phyloP scores from a whole-genome alignment of 2,113 vertebrate species.

The Dipodomys stephensi region DNA sequence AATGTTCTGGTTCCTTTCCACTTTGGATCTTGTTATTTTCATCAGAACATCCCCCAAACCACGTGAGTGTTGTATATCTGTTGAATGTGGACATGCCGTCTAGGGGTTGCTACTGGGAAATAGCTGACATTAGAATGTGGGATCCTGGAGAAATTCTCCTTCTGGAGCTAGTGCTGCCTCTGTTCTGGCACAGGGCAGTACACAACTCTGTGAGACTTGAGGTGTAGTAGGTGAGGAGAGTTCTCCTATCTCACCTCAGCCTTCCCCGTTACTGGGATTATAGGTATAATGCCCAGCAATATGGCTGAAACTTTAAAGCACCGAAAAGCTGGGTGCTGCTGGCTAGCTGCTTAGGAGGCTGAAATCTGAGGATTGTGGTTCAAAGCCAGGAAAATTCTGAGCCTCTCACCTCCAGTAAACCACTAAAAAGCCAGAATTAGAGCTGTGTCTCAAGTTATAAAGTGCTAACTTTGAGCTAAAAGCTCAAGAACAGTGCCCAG shows the following conservation, averaged over 20 bases:
- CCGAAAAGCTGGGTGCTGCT: neutral
- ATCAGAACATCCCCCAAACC: neutral
- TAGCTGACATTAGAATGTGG: neutral
- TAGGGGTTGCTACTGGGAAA: neutral
- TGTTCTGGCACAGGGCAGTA: neutral
- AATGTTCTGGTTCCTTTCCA: neutral
- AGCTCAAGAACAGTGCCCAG: no score
- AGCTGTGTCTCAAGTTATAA: no score
- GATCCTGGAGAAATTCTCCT: neutral
- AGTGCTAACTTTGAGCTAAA: no score
- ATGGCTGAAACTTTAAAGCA: neutral
- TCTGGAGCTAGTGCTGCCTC: neutral
- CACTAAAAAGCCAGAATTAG: no score
- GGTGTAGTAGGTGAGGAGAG: neutral
- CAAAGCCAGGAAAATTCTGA: no score
- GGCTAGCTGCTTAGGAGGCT: no score
- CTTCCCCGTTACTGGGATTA: no score
- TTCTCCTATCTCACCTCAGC: no score
- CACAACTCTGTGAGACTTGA: neutral
- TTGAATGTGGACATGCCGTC: neutral
- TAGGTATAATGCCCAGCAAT: neutral
- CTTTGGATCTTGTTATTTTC: slow-evolving; percentile 22
- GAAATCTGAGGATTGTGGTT: no score
- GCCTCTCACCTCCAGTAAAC: no score
- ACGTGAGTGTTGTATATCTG: neutral